These are phyloP conservation scores for Nymphalis c-album DNA, from an alignment of 2,888 invertebrate genomes.

Conservation along the genomic window DNA sequence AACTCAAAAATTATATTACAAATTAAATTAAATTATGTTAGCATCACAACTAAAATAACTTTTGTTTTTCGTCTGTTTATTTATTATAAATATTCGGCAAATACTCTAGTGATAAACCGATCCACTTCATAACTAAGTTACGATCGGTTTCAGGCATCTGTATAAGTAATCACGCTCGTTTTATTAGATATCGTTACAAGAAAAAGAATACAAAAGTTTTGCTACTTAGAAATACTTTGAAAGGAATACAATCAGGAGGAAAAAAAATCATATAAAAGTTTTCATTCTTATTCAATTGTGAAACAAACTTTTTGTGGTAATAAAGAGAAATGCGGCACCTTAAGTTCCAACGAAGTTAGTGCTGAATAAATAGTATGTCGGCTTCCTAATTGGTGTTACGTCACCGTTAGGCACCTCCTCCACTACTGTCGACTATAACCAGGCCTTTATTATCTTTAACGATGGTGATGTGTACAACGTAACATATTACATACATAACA, in stretches of 20 bases:
- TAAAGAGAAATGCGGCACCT: conserved; percentile 46
- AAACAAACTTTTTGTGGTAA: conserved; percentile 12
- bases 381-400: conserved; percentile 56
- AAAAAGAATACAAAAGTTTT: conserved; percentile 20
- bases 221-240: conserved; percentile 27
- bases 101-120: conserved; percentile 14
- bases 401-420: conserved; percentile 22
- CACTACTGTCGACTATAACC: background rate
- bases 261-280: conserved; percentile 24
- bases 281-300: conserved; percentile 8
- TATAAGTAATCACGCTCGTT: conserved; percentile 18
- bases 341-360: conserved; percentile 54
- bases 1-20: too few relatives aligned
- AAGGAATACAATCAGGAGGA: conserved; percentile 13
- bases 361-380: conserved; percentile 50
- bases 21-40: too few relatives aligned
- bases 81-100: background rate
- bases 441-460: background rate
- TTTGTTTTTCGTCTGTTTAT: background rate
- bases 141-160: conserved; percentile 26
- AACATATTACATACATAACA: too few relatives aligned
- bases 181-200: conserved; percentile 24
- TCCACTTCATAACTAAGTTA: conserved; percentile 23
- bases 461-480: background rate
- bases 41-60: too few relatives aligned